These are phyloP conservation scores for Macrophya alboannulata DNA, from an alignment of 2,888 invertebrate genomes.

Conservation along the genomic window DNA sequence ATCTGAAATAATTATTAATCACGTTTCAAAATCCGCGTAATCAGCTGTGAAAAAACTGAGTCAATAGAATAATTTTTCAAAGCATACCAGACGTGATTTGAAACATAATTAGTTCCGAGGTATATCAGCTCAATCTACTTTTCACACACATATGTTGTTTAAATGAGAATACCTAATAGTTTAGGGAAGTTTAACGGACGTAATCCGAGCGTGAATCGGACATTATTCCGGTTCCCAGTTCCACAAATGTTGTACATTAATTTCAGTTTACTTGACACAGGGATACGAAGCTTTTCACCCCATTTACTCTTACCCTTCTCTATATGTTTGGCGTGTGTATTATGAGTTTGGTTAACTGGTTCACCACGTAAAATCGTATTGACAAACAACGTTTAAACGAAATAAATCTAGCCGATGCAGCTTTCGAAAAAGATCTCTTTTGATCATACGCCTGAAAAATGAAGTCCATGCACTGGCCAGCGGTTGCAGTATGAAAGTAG, in stretches of 20 bases:
- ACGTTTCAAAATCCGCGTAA: too few relatives aligned
- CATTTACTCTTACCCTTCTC: constrained; percentile 21
- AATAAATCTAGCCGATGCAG: neutral
- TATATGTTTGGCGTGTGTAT: neutral
- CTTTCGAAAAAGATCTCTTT: neutral
- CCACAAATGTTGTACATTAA: constrained; percentile 21
- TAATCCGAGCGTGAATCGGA: neutral
- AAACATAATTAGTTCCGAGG: too few relatives aligned
- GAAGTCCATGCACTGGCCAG: neutral
- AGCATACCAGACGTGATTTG: too few relatives aligned
- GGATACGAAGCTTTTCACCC: constrained; percentile 8
- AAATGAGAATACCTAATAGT: neutral
- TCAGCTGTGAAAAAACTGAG: too few relatives aligned
- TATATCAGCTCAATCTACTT: neutral
- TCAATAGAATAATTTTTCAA: too few relatives aligned
- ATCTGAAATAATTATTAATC: too few relatives aligned
- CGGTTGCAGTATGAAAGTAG: neutral
- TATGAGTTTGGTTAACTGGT: constrained; percentile 14
- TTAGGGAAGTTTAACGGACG: neutral
- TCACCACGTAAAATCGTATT: constrained; percentile 7
- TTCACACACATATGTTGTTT: neutral
- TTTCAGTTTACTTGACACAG: constrained; percentile 28
- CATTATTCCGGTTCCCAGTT: neutral
- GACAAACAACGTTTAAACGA: neutral
- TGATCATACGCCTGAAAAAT: neutral